Evolutionary conservation across 2,888 invertebrate species (phyloP), one percentile per base, ranked within the genome.

Genomic region (Callyntrura guangdongensis): DNA sequence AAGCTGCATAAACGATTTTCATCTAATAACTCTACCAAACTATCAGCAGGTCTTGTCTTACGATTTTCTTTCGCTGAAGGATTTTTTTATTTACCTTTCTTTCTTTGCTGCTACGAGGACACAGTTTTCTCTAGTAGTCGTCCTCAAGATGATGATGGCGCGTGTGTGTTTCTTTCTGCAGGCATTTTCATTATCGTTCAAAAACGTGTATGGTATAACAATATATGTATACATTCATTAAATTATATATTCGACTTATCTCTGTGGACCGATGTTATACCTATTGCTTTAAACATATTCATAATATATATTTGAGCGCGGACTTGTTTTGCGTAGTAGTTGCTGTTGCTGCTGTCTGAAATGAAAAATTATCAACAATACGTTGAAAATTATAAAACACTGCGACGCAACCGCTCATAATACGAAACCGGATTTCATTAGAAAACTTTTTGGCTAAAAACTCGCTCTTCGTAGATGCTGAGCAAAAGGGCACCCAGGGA

Each of bases 341-440:
- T 22, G 36, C 27, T 2, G 36, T 59, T 53, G 47, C 9, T 20
- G 25, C 27, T 14, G 77, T 77, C 77, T 53, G 8, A 77, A 11
- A 77, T 77, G 77, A 77, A 77, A 77, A 77, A 77, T 77, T 77
- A 53, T 77, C 77, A 27, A 77, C 77, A 11, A 77, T 45, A 17
- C 27, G n/a, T n/a, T n/a, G 12, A 74, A n/a, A 74, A 27, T 47
- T 11, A 5, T 20, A 22, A 64, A 64, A 25, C 3, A 25, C 27
- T 2, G 2, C 0, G 67, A 67, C 0, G 11, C 45, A 25, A n/a
- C n/a, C n/a, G n/a, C n/a, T n/a, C 20, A 25, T 25, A 45, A 45
- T 17, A 74, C 9, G 47, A 47, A 47, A 74, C 2, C 1, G 59
- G 20, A 59, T 59, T 59, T 17, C 59, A 17, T n/a, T 59, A 59